Evolutionary conservation across 2,113 vertebrate species (phyloP).

Genomic region (Suricata suricatta): DNA sequence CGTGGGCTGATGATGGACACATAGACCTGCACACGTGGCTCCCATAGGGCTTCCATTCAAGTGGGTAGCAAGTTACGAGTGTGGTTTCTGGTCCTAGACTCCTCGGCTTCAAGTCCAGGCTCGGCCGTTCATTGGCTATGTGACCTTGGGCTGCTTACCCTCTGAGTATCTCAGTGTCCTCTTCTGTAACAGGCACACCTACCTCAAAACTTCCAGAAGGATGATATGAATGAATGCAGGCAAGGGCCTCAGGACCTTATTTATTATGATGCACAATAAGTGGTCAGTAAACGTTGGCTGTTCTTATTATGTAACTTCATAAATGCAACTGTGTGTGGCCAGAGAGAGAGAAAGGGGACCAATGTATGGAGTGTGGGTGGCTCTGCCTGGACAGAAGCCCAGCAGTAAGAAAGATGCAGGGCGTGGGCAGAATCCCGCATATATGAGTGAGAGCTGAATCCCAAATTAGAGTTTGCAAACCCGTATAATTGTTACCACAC

Average conservation of each 20-base stretch:
- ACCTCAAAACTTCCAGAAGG: neutral
- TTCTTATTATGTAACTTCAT: neutral
- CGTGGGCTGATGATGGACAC: neutral
- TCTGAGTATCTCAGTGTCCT: neutral
- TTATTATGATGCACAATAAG: neutral
- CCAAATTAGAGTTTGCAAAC: neutral
- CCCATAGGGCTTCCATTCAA: neutral
- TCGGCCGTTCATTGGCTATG: neutral
- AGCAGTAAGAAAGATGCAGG: neutral
- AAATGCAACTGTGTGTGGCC: neutral
- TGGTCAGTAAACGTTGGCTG: neutral
- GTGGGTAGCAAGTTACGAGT: neutral
- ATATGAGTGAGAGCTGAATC: neutral
- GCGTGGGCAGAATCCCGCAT: neutral
- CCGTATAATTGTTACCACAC: rapidly evolving
- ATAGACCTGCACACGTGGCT: neutral
- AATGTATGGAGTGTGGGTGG: neutral
- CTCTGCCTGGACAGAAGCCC: neutral
- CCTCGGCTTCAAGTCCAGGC: neutral
- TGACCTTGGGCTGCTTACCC: neutral
- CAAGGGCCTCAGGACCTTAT: neutral
- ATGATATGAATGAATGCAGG: neutral
- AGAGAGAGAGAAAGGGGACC: neutral
- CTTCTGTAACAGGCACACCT: neutral
- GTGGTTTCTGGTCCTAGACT: too few species aligned